Evolutionary conservation across 2,113 vertebrate genomes (phyloP), one percentile per base, ranked within the genome.

Genomic region (Nycticryphes semicollaris): DNA sequence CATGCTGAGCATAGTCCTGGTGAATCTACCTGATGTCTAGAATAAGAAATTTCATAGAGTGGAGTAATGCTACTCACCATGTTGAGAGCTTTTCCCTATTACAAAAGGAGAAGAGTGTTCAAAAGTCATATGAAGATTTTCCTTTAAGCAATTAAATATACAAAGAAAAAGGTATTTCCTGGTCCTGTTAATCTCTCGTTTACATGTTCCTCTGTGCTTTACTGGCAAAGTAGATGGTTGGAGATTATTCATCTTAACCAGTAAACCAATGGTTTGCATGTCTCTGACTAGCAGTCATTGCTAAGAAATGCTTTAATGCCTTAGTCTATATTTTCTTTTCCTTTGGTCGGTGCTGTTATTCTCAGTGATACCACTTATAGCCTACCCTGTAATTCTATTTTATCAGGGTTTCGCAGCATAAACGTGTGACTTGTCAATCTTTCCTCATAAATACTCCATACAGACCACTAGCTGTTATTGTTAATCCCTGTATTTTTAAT

Each of bases 401-500:
- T 91, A 68, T 92, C 77, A 84, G 57, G 35, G 33, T 51, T 90
- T 84, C 82, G 77, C 73, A 92, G 66, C 24, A 13, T 66, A 73
- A 84, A 64, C 2, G 0, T 3, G 2, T 85, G 54, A 10, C 35
- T 92, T 78, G 41, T 89, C 80, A 73, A 2, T 87, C 69, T 89
- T 84, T 87, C 45, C 59, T 87, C 57, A 31, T 31, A 89, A 90
- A 72, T 75, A 45, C 51, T 74, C 69, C 31, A 1, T 82, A 50
- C 51, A 90, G 92, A 84, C 88, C 86, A 81, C 83, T 78, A 79
- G 17, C 68, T 92, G 73, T 50, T 94, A 64, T 23, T 84, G 68
- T 74, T 93, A 91, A 83, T 97, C 51, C 60, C 30, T 75, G 51
- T 78, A 78, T 72, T 96, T 94, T 91, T 91, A 93, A 92, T 93